Percentiles rank a stretch among this genome's conserved stretches.
These are phyloP conservation scores for Telmatherina bonti DNA, from an alignment of 2,797 vertebrate genomes.

Conservation along the genomic window DNA sequence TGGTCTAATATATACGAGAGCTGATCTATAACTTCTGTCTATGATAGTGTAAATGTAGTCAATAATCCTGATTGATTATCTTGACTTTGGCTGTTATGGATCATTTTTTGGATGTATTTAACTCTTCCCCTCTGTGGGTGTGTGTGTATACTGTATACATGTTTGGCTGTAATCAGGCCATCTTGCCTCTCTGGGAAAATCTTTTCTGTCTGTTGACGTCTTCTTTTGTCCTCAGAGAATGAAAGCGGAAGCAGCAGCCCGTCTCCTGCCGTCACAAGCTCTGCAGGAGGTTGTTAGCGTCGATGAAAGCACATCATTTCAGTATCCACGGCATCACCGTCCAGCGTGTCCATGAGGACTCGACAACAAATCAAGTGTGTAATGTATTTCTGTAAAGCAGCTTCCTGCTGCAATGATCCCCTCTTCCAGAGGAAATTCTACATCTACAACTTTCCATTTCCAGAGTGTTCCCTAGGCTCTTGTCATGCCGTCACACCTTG, in stretches of 20 bases:
- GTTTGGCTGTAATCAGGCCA: not conserved
- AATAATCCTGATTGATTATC: no score
- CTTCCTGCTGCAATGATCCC: slow-evolving; percentile 1
- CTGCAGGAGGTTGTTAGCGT: slow-evolving; percentile 26
- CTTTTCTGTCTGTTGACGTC: not conserved
- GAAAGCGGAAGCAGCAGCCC: slow-evolving; percentile 4
- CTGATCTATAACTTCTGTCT: no score
- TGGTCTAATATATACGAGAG: no score
- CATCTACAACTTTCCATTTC: no score
- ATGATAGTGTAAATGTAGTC: no score
- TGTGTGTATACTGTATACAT: not conserved
- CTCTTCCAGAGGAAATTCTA: no score
- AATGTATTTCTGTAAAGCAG: not conserved
- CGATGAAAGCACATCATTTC: slow-evolving; percentile 30
- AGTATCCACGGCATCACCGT: slow-evolving; percentile 7
- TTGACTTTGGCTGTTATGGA: no score
- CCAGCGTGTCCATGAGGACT: slow-evolving; percentile 7
- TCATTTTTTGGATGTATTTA: no score
- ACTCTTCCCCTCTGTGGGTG: not conserved
- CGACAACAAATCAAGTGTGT: slow-evolving; percentile 3
- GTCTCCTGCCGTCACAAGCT: slow-evolving; percentile 9
- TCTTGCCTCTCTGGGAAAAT: slow-evolving; percentile 1
- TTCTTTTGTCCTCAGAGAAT: slow-evolving; percentile 9
- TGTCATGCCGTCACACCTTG: no score
- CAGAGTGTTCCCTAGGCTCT: no score